A percentile compares a stretch with the other conserved stretches of the same genome.
phyloP scores from a whole-genome alignment of 2,113 vertebrate genomes.

The Ictalurus furcatus region DNA sequence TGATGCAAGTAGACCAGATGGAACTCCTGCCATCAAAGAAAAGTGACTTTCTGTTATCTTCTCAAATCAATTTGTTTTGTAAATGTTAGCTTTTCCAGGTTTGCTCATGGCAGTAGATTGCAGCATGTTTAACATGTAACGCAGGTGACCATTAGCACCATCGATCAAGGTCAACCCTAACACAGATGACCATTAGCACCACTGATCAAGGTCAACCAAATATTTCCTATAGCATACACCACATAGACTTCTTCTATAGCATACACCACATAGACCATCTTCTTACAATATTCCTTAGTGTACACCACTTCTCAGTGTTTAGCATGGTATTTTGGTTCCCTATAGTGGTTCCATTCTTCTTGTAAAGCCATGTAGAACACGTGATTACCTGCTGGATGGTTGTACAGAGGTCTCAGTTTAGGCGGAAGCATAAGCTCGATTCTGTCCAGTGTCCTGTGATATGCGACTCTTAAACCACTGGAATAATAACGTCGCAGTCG shows the following conservation, averaged over 20 bases:
- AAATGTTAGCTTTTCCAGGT: not conserved
- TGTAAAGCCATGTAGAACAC: not conserved
- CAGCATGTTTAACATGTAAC: not conserved
- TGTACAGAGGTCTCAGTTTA: conserved; percentile 80
- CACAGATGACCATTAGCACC: too few relatives aligned
- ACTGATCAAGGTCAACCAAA: not conserved
- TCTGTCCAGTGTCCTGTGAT: conserved; percentile 77
- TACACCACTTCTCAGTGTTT: not conserved
- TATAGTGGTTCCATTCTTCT: not conserved
- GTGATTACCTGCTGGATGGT: conserved; percentile 81
- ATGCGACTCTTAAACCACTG: conserved; percentile 67
- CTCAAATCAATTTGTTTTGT: not conserved
- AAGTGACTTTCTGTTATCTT: not conserved
- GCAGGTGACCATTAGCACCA: not conserved
- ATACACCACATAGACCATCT: not conserved
- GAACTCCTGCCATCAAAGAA: not conserved
- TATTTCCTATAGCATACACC: not conserved
- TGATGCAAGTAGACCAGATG: not conserved
- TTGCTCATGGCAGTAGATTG: not conserved
- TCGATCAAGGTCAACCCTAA: too few relatives aligned
- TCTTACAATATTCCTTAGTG: not conserved
- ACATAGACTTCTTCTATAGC: too few relatives aligned
- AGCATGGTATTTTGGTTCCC: not conserved
- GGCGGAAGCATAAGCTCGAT: conserved; percentile 78
- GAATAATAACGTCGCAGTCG: conserved; percentile 43